Base-by-base conservation (phyloP, 2,113 vertebrate genomes). In the Ifrita kowaldi region DNA sequence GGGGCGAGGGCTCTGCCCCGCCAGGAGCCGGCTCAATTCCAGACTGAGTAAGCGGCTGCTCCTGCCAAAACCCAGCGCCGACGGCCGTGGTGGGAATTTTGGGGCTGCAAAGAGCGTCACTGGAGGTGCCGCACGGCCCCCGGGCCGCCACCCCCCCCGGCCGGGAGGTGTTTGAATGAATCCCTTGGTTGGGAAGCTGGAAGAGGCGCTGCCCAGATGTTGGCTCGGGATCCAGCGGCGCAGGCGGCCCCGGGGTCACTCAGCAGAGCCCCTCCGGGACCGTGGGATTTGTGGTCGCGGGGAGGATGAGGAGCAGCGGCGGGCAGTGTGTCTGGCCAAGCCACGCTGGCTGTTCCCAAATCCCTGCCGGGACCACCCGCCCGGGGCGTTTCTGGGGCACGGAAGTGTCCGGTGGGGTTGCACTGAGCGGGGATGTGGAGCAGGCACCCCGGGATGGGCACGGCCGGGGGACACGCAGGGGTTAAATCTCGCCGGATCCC, bases 401-500 rank as follows among this genome's bases (percentile, higher is more conserved):
- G 52, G 75, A 5, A 23, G 37, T 1, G 76, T 8, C 27, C 12
- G 37, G 11, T 3, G 6, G 30, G 2, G 0, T 0, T 1, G 42
- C 1, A 1, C 24, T 0, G 27, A 47, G 57, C 22, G 19, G 74
- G 67, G 19, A 7, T 2, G 50, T 0, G 1, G 59, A 8, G 46
- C 55, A 0, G 52, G 33, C 13, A 8, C 4, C 52, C 21, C 19
- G 39, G 22, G 39, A 14, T 33, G 46, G 49, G 30, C 50, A 33
- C 21, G 47, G 68, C 47, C 41, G 0, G 14, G 11, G 49, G 62
- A 15, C 55, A n/a, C 24, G 50, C 9, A 92, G 27, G 91, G 69
- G 85, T 95, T 94, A 94, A 93, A 84, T 3, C 50, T 9, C 33
- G 8, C 30, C 27, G 10, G 16, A 24, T 30, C 78, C 57, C 4